These are phyloP conservation scores for Acanthornis magna DNA, from an alignment of 2,797 vertebrate species.

Conservation along the genomic window DNA sequence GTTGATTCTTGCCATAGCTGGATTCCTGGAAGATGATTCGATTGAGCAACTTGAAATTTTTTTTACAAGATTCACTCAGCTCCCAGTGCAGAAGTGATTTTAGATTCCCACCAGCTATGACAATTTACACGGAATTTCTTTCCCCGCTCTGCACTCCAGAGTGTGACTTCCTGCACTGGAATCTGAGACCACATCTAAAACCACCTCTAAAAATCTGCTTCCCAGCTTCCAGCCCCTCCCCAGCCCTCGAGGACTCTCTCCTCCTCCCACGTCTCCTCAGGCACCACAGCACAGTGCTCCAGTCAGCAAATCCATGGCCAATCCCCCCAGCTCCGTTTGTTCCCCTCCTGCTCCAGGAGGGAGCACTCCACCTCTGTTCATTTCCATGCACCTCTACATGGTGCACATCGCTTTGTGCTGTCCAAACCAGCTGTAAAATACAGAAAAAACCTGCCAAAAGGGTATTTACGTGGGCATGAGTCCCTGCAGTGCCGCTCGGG, in stretches of 20 bases:
- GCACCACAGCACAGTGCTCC: background rate
- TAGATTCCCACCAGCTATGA: background rate
- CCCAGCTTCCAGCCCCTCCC: background rate
- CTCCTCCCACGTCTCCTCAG: too few species aligned
- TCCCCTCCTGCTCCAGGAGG: background rate
- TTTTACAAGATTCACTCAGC: background rate
- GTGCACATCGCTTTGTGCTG: background rate
- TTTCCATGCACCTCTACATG: rapidly evolving
- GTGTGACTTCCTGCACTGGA: background rate
- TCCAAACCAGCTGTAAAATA: background rate
- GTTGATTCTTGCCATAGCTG: background rate
- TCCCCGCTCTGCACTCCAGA: background rate
- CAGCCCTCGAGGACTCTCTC: rapidly evolving
- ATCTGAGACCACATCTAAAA: background rate
- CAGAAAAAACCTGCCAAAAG: background rate
- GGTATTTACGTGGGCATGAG: rapidly evolving
- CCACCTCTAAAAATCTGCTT: background rate
- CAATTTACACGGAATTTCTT: background rate
- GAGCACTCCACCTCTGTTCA: background rate
- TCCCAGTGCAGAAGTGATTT: background rate
- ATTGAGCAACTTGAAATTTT: background rate
- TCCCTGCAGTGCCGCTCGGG: background rate
- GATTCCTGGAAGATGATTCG: background rate
- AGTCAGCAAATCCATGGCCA: background rate
- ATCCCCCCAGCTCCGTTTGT: background rate